These are phyloP conservation scores for Dreissena polymorpha DNA, from an alignment of 1,140 invertebrate genomes.

Conservation along the genomic window DNA sequence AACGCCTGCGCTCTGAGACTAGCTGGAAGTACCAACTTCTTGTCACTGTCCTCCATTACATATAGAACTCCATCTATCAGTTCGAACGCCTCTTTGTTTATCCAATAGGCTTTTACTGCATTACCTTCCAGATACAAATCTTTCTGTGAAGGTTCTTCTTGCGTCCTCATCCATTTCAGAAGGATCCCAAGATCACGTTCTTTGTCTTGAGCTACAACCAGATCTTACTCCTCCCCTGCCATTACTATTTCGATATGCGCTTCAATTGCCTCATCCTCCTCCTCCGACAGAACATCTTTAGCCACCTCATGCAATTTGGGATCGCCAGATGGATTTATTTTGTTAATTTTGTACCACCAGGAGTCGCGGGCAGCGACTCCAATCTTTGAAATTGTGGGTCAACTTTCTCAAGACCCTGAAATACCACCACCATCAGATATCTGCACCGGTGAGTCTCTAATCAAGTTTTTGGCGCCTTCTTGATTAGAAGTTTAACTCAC, in stretches of 20 bases:
- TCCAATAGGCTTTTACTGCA: no score
- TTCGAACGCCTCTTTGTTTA: no score
- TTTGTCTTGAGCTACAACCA: constrained; percentile 8
- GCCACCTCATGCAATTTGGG: neutral
- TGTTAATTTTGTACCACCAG: neutral
- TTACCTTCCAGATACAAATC: no score
- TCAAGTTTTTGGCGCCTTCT: constrained; percentile 18
- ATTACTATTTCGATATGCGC: constrained; percentile 7
- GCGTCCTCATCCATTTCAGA: neutral
- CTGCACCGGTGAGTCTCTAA: neutral
- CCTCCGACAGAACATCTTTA: neutral
- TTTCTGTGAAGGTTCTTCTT: no score
- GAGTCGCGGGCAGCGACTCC: constrained; percentile 13
- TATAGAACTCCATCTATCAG: no score
- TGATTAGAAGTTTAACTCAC: neutral
- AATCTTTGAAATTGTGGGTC: neutral
- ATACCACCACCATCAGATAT: constrained; percentile 17
- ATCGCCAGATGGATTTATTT: constrained; percentile 23
- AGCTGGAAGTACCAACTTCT: no score
- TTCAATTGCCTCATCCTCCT: no score
- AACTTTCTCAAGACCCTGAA: neutral
- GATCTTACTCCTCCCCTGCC: neutral
- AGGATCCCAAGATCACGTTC: constrained; percentile 5
- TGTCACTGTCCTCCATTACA: no score
- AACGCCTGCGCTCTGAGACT: no score